Percentiles rank a stretch among this genome's conserved stretches.
These are phyloP conservation scores for Ispidina picta DNA, from an alignment of 2,797 vertebrate genomes.

Conservation along the genomic window DNA sequence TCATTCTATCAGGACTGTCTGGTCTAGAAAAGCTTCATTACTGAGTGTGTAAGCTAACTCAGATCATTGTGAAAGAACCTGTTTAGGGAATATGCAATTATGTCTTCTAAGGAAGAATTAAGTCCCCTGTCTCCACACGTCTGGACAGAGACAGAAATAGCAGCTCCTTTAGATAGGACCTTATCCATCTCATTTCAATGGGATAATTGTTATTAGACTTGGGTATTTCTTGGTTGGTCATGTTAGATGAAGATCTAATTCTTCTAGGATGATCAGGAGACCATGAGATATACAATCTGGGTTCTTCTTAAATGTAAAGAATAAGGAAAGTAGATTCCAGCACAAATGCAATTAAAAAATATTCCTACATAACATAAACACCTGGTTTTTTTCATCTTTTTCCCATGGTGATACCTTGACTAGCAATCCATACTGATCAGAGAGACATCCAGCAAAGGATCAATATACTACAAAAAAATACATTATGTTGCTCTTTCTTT, in stretches of 20 bases:
- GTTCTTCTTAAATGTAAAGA: neutral
- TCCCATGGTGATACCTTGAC: neutral
- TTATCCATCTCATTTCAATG: neutral
- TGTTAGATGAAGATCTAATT: neutral
- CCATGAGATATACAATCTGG: neutral
- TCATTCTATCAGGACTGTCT: neutral
- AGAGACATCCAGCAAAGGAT: neutral
- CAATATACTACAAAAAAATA: neutral
- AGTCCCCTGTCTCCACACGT: neutral
- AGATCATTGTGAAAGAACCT: slow-evolving; percentile 18
- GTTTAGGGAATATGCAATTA: neutral
- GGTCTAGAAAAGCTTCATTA: neutral
- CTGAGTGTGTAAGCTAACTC: neutral
- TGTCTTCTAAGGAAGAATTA: neutral
- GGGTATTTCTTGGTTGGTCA: neutral
- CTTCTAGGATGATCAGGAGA: neutral
- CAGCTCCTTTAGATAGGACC: neutral
- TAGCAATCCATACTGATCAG: neutral
- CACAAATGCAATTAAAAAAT: neutral
- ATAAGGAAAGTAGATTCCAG: neutral
- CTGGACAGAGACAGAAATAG: neutral
- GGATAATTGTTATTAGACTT: neutral
- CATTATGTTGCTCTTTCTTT: neutral
- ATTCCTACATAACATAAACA: neutral
- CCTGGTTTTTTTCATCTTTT: neutral